A percentile compares a stretch with the other conserved stretches of the same genome.
Evolutionary conservation across 2,888 invertebrate genomes (phyloP).

Genomic region (Pyrrhosoma nymphula): DNA sequence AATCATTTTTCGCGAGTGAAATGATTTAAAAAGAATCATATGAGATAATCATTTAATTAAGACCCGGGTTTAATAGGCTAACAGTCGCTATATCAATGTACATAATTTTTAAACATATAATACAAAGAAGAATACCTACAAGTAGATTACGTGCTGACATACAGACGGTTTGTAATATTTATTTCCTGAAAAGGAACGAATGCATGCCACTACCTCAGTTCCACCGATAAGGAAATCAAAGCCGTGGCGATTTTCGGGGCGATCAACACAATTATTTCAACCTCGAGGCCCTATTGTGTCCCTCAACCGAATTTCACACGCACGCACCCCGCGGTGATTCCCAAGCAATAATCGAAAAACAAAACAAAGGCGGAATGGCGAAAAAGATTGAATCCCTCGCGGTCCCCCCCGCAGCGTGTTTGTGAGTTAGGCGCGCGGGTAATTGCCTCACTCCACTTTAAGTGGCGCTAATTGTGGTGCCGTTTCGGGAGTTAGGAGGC

Average conservation of each 20-base stretch:
- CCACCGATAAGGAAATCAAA: conserved; percentile 18
- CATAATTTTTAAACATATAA: no score
- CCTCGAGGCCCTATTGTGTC: neutral
- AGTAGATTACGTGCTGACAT: no score
- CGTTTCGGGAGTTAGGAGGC: neutral
- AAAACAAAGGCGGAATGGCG: neutral
- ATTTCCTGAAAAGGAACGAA: neutral
- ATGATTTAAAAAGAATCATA: no score
- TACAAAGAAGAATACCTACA: no score
- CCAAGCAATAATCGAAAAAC: conserved; percentile 46
- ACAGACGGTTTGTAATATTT: no score
- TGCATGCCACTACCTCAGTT: neutral
- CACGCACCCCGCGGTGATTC: neutral
- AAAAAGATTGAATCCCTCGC: conserved; percentile 44
- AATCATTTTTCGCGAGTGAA: no score
- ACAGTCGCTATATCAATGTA: no score
- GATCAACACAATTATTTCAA: neutral
- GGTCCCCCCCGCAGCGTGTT: neutral
- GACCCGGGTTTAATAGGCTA: no score
- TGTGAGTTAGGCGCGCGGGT: neutral
- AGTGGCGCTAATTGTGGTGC: conserved; percentile 54
- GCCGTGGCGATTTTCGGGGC: neutral
- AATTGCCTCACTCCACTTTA: conserved; percentile 47
- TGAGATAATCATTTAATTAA: no score
- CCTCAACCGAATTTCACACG: neutral